Evolutionary conservation across 2,888 invertebrate genomes (phyloP), one percentile per base, ranked within the genome.

Genomic region (Mactromeris polynyma): DNA sequence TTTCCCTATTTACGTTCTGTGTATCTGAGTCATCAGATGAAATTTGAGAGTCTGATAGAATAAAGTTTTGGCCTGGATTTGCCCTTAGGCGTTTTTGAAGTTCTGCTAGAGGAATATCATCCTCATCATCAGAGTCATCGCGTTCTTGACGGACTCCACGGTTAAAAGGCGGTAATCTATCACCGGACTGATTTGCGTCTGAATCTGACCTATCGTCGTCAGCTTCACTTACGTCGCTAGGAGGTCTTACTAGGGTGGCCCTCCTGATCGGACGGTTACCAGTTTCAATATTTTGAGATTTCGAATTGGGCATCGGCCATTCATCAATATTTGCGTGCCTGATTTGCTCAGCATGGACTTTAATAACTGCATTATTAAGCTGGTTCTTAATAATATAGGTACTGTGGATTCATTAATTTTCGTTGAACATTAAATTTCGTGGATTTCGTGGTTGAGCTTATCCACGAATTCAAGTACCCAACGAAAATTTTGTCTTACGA

Each of bases 241-340:
- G 77, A 7, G 87, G 87, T 21, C 79, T 83, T 6, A 85, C 86
- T 58, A 81, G 85, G 26, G 46, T 31, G 14, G 85, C 42, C 21
- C 42, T 78, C 11, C 85, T 51, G 1, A 88, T 14, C 38, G 42
- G 40, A n/a, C 46, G 58, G 33, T 83, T 83, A 19, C 17, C 21
- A 31, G 6, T 46, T 4, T 11, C 14, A n/a, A n/a, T n/a, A n/a
- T n/a, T n/a, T n/a, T n/a, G n/a, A 42, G 79, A 19, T 6, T 40
- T 64, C 19, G n/a, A n/a, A n/a, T n/a, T n/a, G n/a, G 85, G 85
- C 7, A 89, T 80, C 17, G 87, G 42, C 89, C 87, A 89, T 21
- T 81, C 78, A 73, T 88, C 88, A 7, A 85, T 36, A 19, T 89
- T 69, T 31, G 87, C 87, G 19, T 64, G 11, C 21, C 82, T 40